Evolutionary conservation across 2,797 vertebrate genomes (phyloP).

Genomic region (Platalea minor): DNA sequence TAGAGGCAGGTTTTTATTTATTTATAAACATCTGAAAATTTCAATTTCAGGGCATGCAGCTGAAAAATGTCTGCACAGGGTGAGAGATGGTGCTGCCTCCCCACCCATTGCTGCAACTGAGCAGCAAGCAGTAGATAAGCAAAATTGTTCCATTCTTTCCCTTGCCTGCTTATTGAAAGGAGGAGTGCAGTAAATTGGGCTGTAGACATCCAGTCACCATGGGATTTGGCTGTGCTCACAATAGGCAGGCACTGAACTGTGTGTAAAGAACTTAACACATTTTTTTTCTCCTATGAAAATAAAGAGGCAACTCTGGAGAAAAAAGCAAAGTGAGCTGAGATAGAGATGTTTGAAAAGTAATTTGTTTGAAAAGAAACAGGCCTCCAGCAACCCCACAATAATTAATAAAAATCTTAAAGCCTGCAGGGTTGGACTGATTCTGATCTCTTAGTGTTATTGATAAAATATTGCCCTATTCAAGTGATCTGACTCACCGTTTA

Average conservation of each 20-base stretch:
- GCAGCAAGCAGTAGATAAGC: constrained; percentile 15
- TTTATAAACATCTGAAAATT: constrained; percentile 49
- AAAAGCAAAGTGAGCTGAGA: neutral
- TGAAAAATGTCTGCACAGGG: neutral
- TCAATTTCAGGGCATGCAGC: constrained; percentile 19
- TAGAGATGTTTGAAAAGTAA: neutral
- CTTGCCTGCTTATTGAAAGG: constrained; percentile 4
- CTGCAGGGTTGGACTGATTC: neutral
- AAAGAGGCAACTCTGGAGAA: neutral
- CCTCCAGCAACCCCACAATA: neutral
- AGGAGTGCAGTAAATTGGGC: neutral
- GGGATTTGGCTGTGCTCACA: neutral
- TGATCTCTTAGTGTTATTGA: neutral
- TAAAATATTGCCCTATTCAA: neutral
- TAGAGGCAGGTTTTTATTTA: constrained; percentile 31
- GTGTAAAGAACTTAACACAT: neutral
- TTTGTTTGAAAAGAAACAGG: neutral
- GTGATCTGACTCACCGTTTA: neutral
- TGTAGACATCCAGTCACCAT: neutral
- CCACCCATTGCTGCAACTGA: neutral
- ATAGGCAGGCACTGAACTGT: neutral
- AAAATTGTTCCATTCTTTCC: neutral
- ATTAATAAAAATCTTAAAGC: neutral
- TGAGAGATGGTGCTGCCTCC: neutral
- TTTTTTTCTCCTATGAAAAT: neutral